Base-by-base conservation (phyloP, 2,113 vertebrate genomes). In the Odontophorus gujanensis region DNA sequence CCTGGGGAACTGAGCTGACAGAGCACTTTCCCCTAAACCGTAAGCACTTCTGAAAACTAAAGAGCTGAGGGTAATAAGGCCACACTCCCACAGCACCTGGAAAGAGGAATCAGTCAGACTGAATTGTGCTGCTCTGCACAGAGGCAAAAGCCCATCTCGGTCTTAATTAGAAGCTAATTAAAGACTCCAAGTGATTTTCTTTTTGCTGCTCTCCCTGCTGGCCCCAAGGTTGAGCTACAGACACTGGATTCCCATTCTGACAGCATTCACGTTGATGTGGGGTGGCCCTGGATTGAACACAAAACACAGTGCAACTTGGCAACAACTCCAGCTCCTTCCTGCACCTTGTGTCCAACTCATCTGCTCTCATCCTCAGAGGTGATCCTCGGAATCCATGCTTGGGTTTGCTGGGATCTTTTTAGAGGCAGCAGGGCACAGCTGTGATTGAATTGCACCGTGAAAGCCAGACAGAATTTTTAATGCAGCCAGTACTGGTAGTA, bases 151-250 rank as follows among this genome's bases (percentile, higher is more conserved):
- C 81, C 72, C 90, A 57, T 50, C 81, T 92, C 57, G 0, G 11
- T 43, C 80, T 76, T 92, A 93, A 97, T 93, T 85, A 87, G 74
- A 18, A 76, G 73, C 89, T 67, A 75, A 73, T 94, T 80, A 81
- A 81, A 32, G 7, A 6, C 53, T 55, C 6, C 32, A 11, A n/a
- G 42, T 18, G 42, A 66, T 81, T 83, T 14, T 26, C 87, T 89
- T 80, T 73, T 61, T 53, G 57, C 79, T 73, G 43, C 18, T 47
- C 80, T 69, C 34, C 10, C 58, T 53, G 40, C 61, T 51, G 47
- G 34, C 45, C 42, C 71, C 40, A 8, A 4, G 22, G 36, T 62
- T 59, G 57, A 67, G 34, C 62, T 0, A 4, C 73, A 73, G 48
- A 63, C 32, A 73, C 81, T 42, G 36, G 66, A 45, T 62, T 72